Base-by-base conservation (phyloP, 2,113 vertebrate genomes). In the Mesitornis unicolor region DNA sequence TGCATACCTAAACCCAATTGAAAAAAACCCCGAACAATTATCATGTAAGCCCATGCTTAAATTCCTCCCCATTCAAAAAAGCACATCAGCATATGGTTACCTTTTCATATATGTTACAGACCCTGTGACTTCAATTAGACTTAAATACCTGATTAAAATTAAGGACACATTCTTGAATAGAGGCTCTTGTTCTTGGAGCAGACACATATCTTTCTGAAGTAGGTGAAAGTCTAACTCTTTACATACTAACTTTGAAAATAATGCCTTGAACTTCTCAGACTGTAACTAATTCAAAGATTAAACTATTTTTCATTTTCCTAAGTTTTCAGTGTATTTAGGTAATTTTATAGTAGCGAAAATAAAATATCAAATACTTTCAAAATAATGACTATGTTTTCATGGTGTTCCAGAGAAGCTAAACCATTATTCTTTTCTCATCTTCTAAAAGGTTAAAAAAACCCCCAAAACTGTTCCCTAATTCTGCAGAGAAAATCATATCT, bases 81-180 rank as follows among this genome's bases (percentile, higher is more conserved):
- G 29, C 79, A 69, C 71, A 70, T 83, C 82, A 88, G 78, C 82
- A 68, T 94, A 80, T 75, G 78, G 67, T 85, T 95, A 80, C 85
- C 87, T 95, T 92, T 82, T 84, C 24, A 25, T 47, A 84, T 63
- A 57, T 83, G 92, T 85, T 86, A 59, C 88, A 92, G 82, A 95
- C 33, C 56, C 60, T 47, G 83, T 83, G 82, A 83, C 87, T 96
- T 95, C 90, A 82, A 88, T 85, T 91, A 96, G 50, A 63, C 78
- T 92, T 88, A 94, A 95, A 91, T 91, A 91, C 82, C 60, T 90
- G 93, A 93, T 85, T 86, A 86, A 93, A 93, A 93, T 77, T 96
- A 85, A 91, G 82, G 84, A 77, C 38, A 67, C 38, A 42, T 91
- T 94, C 82, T 83, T 96, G 93, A 95, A 83, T 67, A 78, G 57